Base-by-base conservation (phyloP, 1,140 invertebrate genomes). In the Lethrus apterus region DNA sequence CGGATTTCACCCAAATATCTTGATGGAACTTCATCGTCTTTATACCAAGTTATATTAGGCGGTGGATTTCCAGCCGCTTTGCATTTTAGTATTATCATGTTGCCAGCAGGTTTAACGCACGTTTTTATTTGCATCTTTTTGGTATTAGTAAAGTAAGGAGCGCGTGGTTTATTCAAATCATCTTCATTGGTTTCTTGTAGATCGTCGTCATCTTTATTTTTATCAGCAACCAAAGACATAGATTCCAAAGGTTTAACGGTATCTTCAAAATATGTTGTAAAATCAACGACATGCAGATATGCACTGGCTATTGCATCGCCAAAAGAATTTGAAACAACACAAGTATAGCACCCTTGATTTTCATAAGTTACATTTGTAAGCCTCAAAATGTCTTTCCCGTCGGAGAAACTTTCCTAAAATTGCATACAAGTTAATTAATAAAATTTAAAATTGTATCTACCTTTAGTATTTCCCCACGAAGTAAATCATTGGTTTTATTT, bases 301-400 rank as follows among this genome's bases (percentile, higher is more conserved):
- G 89, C 89, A 59, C 81, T 89, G 20, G 80, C 78, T 33, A 80
- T 78, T 1, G 81, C 80, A 19, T 74, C 73, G 0, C 93, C 93
- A 8, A 94, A 70, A 26, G 75, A 77, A 63, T 92, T 96, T 2
- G 81, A 75, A 0, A 87, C 91, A 3, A 93, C 73, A 62, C 93
- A 98, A 0, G 87, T 86, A 62, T 97, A 97, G 86, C 87, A 94
- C 1, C 91, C 93, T 64, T 90, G 86, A 56, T 94, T 83, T 24
- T 83, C 79, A 46, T 84, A 74, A 0, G 88, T 93, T 0, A 95
- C 84, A 62, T 96, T 95, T 33, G 74, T 71, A 13, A 97, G 60
- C 4, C 77, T 74, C 7, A 94, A 66, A 9, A 83, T 65, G 66
- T 93, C 81, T 0, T 80, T 79, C 54, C 5, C n/a, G n/a, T n/a